Evolutionary conservation across 2,797 vertebrate genomes (phyloP).

Genomic region (Melanotaenia nigrans): DNA sequence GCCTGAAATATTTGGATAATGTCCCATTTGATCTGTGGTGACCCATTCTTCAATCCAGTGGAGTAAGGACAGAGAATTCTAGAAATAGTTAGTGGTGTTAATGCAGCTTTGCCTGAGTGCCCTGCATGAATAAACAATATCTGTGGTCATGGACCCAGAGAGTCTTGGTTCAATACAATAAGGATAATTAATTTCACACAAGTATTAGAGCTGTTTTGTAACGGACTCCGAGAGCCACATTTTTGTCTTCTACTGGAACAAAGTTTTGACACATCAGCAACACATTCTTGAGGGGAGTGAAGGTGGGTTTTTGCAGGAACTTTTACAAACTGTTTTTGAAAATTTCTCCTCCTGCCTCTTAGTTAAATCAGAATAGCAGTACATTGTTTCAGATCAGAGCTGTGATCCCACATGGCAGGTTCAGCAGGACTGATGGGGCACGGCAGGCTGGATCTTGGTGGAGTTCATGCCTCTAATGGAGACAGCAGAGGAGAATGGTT

Average conservation of each 20-base stretch:
- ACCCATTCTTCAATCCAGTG: slow-evolving; percentile 39
- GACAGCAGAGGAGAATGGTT: slow-evolving; percentile 38
- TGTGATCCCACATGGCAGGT: slow-evolving; percentile 67
- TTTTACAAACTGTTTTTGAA: slow-evolving; percentile 52
- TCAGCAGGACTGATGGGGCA: slow-evolving; percentile 39
- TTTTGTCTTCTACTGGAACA: slow-evolving; percentile 14
- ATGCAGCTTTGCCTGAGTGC: slow-evolving; percentile 67
- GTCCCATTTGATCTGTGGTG: slow-evolving; percentile 40
- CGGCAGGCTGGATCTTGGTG: slow-evolving; percentile 39
- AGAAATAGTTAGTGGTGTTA: slow-evolving; percentile 62
- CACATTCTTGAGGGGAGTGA: slow-evolving; percentile 68
- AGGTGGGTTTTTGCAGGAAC: slow-evolving; percentile 38
- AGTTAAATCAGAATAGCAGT: slow-evolving; percentile 52
- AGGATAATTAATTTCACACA: slow-evolving; percentile 28
- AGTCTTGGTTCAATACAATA: slow-evolving; percentile 13
- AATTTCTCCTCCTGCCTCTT: slow-evolving; percentile 38
- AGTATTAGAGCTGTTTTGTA: background rate
- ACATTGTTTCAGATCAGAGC: slow-evolving; percentile 68
- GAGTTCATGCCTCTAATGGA: slow-evolving; percentile 60
- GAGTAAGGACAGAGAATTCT: slow-evolving; percentile 60
- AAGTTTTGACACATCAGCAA: slow-evolving; percentile 17
- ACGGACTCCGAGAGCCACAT: slow-evolving; percentile 11
- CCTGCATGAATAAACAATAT: slow-evolving; percentile 78
- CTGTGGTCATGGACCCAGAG: slow-evolving; percentile 52
- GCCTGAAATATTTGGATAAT: slow-evolving; percentile 50